Base-by-base conservation (phyloP, 92 coral and sea anemone species). In the Desmophyllum pertusum region DNA sequence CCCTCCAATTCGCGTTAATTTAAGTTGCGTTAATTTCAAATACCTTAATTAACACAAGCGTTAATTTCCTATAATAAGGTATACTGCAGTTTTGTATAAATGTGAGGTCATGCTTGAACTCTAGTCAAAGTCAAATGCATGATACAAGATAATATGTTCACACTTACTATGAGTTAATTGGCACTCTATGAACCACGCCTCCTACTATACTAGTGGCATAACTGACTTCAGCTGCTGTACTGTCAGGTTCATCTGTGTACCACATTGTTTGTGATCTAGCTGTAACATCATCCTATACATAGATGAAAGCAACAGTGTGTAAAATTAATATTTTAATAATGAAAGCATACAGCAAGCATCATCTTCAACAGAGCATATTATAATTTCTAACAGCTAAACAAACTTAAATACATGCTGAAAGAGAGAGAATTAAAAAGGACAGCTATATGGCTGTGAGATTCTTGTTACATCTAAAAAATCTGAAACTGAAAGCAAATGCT, bases 191-290 rank as follows among this genome's bases (percentile, higher is more conserved):
- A 50, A 93, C 95, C 35, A 92, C 95, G 1, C 95, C 95, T 0
- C 95, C 98, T 35, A 92, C 87, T 41, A 92, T 88, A 29, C 88
- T 74, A 10, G 95, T 94, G 5, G 95, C 87, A 42, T 89, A 94
- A 59, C 98, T 88, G 51, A 75, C 83, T 27, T 48, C 85, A n/a
- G 66, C 59, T 2, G 82, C 66, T 2, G 40, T 21, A 66, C 46
- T 73, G 17, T 77, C 76, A 3, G 86, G 17, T 0, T 74, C 85
- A 68, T 77, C 81, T 7, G 84, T 82, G 81, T 90, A 86, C 93
- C 90, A 90, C 4, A 25, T 31, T 41, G 86, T 73, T 57, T 2
- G 61, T 52, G 71, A 71, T 66, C 50, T 46, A 33, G 39, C 74
- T 36, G 76, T 36, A 48, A 33, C 76, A 37, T 80, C 84, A 17